A percentile compares a stretch with the other conserved stretches of the same genome.
Evolutionary conservation across 2,113 vertebrate genomes (phyloP).

Genomic region (Albula goreensis): DNA sequence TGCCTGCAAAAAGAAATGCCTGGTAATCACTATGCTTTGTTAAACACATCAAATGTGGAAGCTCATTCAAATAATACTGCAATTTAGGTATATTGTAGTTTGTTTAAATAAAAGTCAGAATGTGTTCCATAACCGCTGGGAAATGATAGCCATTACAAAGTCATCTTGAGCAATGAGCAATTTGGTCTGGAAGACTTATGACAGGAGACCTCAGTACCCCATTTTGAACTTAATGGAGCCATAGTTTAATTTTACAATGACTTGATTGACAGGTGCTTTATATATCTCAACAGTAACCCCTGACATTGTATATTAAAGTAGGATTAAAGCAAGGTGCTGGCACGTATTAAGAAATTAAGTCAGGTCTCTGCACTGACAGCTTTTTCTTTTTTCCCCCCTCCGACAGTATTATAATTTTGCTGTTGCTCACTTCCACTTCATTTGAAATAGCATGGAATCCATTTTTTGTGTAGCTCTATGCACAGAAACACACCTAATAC

Average conservation of each 20-base stretch:
- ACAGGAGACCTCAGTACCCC: slow-evolving; percentile 66
- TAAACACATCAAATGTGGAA: not conserved
- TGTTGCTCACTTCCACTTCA: slow-evolving; percentile 33
- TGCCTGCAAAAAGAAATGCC: not conserved
- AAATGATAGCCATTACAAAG: slow-evolving; percentile 65
- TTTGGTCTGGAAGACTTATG: slow-evolving; percentile 69
- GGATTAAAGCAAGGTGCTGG: slow-evolving; percentile 76
- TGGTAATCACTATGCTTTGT: not conserved
- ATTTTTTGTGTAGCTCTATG: slow-evolving; percentile 56
- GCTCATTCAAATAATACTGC: not conserved
- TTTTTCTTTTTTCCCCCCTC: slow-evolving; percentile 23
- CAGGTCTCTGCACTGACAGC: slow-evolving; percentile 64
- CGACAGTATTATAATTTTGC: slow-evolving; percentile 65
- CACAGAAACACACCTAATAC: not conserved
- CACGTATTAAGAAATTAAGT: slow-evolving; percentile 77
- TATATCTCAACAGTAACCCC: slow-evolving; percentile 76
- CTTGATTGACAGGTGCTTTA: slow-evolving; percentile 77
- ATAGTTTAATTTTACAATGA: slow-evolving; percentile 75
- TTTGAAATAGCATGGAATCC: slow-evolving; percentile 53
- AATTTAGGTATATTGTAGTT: not conserved
- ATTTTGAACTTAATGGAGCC: slow-evolving; percentile 76
- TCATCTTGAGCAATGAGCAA: slow-evolving; percentile 57
- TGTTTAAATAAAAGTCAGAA: slow-evolving; percentile 53
- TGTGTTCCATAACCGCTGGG: slow-evolving; percentile 61
- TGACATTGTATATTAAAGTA: slow-evolving; percentile 75